A percentile compares a stretch with the other conserved stretches of the same genome.
These are phyloP conservation scores for Progne subis DNA, from an alignment of 2,113 vertebrate genomes.

Conservation along the genomic window DNA sequence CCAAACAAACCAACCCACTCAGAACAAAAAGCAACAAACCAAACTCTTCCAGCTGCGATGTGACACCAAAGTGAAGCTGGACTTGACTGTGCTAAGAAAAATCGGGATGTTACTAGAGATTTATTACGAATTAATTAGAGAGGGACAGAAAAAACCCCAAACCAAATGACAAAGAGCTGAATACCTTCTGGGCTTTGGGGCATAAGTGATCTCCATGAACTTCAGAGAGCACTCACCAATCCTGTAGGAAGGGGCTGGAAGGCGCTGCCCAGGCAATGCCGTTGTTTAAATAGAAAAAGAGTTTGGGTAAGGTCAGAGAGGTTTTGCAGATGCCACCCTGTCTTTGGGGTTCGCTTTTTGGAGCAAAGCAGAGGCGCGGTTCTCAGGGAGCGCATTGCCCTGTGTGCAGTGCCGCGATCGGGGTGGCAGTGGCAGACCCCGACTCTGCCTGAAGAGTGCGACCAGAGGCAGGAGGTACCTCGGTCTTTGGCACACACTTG, in stretches of 20 bases:
- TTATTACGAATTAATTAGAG: fast-evolving
- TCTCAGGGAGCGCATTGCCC: neutral
- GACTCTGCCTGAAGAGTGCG: fast-evolving
- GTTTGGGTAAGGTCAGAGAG: neutral
- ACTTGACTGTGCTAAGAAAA: neutral
- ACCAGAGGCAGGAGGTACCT: neutral
- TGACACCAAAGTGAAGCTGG: too few species aligned
- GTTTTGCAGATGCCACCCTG: neutral
- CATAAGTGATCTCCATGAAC: neutral
- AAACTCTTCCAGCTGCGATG: neutral
- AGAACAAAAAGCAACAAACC: neutral
- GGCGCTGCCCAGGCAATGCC: fast-evolving
- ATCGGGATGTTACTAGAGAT: fast-evolving
- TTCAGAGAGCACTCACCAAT: neutral
- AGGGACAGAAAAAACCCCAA: neutral
- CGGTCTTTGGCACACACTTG: fast-evolving
- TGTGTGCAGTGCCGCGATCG: fast-evolving
- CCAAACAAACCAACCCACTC: neutral
- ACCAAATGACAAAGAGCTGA: neutral
- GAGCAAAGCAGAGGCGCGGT: fast-evolving
- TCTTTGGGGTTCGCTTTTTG: neutral
- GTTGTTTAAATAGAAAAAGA: fast-evolving
- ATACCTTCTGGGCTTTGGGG: neutral
- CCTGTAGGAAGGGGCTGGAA: neutral
- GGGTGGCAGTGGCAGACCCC: neutral